Evolutionary conservation across 2,888 invertebrate species (phyloP), one percentile per base, ranked within the genome.

Genomic region (Cataglyphis altisquamis): DNA sequence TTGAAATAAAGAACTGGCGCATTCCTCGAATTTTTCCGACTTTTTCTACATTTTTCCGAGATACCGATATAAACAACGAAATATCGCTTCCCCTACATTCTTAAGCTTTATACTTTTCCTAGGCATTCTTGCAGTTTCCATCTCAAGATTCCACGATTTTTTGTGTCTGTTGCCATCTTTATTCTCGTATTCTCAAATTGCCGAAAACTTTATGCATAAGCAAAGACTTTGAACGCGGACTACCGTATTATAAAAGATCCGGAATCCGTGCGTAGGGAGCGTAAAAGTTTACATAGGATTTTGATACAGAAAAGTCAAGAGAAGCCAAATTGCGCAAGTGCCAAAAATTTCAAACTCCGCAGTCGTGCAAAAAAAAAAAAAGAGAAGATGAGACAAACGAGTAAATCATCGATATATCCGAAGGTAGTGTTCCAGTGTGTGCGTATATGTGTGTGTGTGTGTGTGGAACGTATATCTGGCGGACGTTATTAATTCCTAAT

Each of bases 401-500:
- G 25, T 36, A 21, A 48, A 18, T 25, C 2, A 52, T 18, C 29
- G 52, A 55, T 77, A 55, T 55, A 39, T 66, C 18, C 10, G n/a
- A 12, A 77, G 39, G 25, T 6, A 21, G 6, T 9, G 6, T 5
- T 48, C 41, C 41, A 45, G 48, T 48, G 18, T 48, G 1, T 48
- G 48, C 25, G 25, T 25, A 25, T 25, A 1, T 18, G 18, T 18
- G 18, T 52, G 1, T 29, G 1, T 12, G 9, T 41, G 10, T 45
- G 18, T 52, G 18, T 52, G 8, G 1, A 45, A 5, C 8, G 18
- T 45, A 10, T 64, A 48, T 75, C 12, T 8, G 36, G 18, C 52
- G 25, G 25, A 55, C 25, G 25, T 77, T 67, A 77, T 77, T 77
- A 74, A 64, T 74, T 67, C 12, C 55, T 77, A 39, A 77, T 29